A percentile compares a stretch with the other conserved stretches of the same genome.
phyloP scores from a whole-genome alignment of 2,888 invertebrate species.

The Drosophila nr. perissopoda region DNA sequence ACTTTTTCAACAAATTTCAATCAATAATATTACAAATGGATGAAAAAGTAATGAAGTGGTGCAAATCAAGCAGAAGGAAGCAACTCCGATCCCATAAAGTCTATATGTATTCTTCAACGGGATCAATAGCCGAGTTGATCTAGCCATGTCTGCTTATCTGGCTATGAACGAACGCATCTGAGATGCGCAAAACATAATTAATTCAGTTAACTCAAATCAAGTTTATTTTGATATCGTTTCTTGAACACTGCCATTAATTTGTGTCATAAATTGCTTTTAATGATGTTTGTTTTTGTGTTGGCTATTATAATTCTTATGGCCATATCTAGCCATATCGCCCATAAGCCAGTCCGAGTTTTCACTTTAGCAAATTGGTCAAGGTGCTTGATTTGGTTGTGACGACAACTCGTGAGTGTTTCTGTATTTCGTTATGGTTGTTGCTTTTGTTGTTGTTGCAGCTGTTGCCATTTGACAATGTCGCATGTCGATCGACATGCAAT shows the following conservation, averaged over 20 bases:
- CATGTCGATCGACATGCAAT: slow-evolving; percentile 52
- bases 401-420: slow-evolving; percentile 56
- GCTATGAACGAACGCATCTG: not conserved
- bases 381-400: slow-evolving; percentile 57
- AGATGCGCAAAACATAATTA: not conserved
- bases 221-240: not conserved
- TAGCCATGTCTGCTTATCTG: not conserved
- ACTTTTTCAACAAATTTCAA: not conserved
- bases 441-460: slow-evolving; percentile 16
- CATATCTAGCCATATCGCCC: slow-evolving; percentile 50
- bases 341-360: slow-evolving; percentile 53
- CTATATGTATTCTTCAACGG: not conserved
- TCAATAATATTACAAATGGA: not conserved
- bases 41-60: not conserved
- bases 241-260: not conserved
- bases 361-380: slow-evolving; percentile 73
- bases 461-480: slow-evolving; percentile 54
- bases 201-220: not conserved
- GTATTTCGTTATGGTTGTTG: slow-evolving; percentile 5
- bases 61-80: not conserved
- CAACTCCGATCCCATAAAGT: not conserved
- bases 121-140: not conserved
- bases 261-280: not conserved
- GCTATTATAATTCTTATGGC: slow-evolving; percentile 13
- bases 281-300: not conserved